A percentile compares a stretch with the other conserved stretches of the same genome.
These are phyloP conservation scores for Tenebrosternarchus preto DNA, from an alignment of 2,113 vertebrate genomes.

Conservation along the genomic window DNA sequence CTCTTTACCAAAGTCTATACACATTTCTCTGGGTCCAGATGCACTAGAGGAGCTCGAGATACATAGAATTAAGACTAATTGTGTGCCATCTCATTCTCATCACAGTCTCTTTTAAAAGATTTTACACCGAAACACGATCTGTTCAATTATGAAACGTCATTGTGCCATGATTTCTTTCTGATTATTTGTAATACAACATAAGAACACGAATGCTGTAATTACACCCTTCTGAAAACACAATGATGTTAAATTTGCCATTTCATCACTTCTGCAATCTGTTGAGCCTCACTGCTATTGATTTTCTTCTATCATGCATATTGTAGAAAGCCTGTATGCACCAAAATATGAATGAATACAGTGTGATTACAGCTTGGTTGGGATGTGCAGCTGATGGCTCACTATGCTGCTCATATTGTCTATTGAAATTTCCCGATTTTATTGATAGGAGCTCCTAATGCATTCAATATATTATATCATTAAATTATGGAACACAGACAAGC, in stretches of 20 bases:
- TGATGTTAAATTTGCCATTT: constrained; percentile 22
- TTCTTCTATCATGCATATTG: background rate
- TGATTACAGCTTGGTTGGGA: constrained; percentile 1
- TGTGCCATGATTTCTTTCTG: constrained; percentile 29
- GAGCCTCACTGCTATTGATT: constrained; percentile 17
- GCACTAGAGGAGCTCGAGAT: background rate
- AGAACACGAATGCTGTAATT: constrained; percentile 34
- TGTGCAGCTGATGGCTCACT: constrained; percentile 24
- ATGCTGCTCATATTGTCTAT: background rate
- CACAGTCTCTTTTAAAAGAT: background rate
- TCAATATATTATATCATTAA: too few species aligned
- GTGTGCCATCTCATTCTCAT: background rate
- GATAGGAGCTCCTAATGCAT: too few species aligned
- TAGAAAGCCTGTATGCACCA: constrained; percentile 6
- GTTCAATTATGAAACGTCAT: constrained; percentile 30
- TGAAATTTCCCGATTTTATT: too few species aligned
- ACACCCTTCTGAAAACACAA: constrained; percentile 20
- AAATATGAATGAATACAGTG: constrained; percentile 13
- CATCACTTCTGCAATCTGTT: constrained; percentile 15
- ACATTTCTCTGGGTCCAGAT: background rate
- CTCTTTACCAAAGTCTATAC: background rate
- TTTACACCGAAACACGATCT: constrained; percentile 17
- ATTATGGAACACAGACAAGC: too few species aligned
- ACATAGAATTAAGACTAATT: background rate
- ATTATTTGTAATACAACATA: constrained; percentile 28